These are phyloP conservation scores for Rhynchophorus ferrugineus DNA, from an alignment of 1,140 invertebrate genomes.

Conservation along the genomic window DNA sequence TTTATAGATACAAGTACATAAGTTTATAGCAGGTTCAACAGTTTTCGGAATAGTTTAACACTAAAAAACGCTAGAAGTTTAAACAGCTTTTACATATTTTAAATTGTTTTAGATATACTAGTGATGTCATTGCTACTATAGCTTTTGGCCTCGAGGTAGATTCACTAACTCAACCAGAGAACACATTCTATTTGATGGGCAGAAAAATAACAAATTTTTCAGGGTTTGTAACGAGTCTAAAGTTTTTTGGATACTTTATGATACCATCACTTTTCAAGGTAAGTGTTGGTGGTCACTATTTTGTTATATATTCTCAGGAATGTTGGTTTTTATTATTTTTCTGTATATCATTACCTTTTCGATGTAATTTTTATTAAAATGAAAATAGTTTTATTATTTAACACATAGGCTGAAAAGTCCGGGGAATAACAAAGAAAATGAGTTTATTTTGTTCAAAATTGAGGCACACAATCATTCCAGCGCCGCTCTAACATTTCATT, in stretches of 20 bases:
- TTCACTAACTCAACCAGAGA: conserved; percentile 42
- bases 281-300: conserved; percentile 1
- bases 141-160: conserved; percentile 39
- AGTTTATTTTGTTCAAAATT: background rate
- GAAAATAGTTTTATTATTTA: background rate
- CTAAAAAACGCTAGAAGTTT: background rate
- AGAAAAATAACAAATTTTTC: conserved; percentile 29
- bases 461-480: background rate
- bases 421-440: background rate
- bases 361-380: background rate
- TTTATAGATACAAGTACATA: background rate
- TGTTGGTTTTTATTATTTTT: too few relatives aligned
- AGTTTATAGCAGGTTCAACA: background rate
- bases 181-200: conserved; percentile 45
- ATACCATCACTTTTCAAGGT: conserved; percentile 17
- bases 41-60: background rate
- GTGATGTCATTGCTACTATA: conserved; percentile 38
- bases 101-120: conserved; percentile 30
- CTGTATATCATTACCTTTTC: too few relatives aligned
- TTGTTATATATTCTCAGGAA: too few relatives aligned
- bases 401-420: background rate
- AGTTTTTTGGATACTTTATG: conserved; percentile 9
- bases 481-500: background rate
- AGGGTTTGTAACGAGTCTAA: background rate
- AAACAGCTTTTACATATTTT: background rate